Percentiles rank a stretch among this genome's conserved stretches.
phyloP scores from a whole-genome alignment of 2,797 vertebrate species.

The Anabas testudineus region DNA sequence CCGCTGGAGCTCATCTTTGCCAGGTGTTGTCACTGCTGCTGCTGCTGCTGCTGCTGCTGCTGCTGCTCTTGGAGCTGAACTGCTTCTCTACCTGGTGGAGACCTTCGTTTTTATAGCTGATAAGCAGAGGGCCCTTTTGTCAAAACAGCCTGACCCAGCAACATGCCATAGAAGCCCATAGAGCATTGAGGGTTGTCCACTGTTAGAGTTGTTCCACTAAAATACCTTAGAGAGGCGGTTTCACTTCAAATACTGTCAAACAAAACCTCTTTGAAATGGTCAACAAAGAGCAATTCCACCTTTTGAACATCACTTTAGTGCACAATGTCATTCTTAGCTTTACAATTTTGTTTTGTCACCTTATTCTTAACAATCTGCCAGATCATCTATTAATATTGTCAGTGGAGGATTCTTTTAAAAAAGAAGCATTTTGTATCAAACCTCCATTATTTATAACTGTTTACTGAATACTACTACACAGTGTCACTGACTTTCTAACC shows the following conservation, averaged over 20 bases:
- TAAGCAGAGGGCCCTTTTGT: constrained; percentile 45
- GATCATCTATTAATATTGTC: constrained; percentile 2
- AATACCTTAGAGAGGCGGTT: constrained; percentile 47
- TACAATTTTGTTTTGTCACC: constrained; percentile 1
- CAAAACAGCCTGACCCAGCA: constrained; percentile 62
- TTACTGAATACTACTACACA: not conserved
- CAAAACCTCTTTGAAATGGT: constrained; percentile 58
- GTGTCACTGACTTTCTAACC: not conserved
- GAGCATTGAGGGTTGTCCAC: constrained; percentile 39
- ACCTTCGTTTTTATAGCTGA: constrained; percentile 59
- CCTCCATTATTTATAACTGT: too few species aligned
- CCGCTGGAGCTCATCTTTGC: constrained; percentile 53
- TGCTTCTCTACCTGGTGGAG: constrained; percentile 54
- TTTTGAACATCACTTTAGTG: constrained; percentile 32
- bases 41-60: constrained; percentile 30
- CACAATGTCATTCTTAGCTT: constrained; percentile 32
- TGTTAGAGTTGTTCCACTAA: constrained; percentile 40
- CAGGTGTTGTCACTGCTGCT: constrained; percentile 18
- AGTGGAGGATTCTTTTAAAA: not conserved
- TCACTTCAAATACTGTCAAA: constrained; percentile 32
- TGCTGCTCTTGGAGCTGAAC: constrained; percentile 57
- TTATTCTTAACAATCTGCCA: constrained; percentile 21
- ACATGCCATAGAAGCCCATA: constrained; percentile 46
- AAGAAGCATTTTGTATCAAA: not conserved
- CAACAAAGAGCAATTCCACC: constrained; percentile 41